Base-by-base conservation (phyloP, 2,888 invertebrate genomes). In the Cistogaster globosa region DNA sequence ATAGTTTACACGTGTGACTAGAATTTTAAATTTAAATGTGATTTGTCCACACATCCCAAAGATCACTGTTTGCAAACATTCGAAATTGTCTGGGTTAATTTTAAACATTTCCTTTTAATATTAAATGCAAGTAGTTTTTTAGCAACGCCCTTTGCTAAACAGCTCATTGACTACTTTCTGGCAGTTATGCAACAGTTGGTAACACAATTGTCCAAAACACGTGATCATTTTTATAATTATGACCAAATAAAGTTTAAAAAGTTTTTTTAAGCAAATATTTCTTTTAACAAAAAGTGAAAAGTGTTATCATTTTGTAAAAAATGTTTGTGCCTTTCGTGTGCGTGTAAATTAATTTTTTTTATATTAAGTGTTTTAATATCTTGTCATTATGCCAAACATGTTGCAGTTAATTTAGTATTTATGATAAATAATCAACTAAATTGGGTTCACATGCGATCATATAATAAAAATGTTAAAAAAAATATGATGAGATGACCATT, bases 141-240 rank as follows among this genome's bases (percentile, higher is more conserved):
- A 67, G 4, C 60, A 62, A 69, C 62, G 32, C 58, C 60, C 53
- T 68, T 69, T 69, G 63, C 45, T 3, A 51, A 48, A 4, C 55
- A 45, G 0, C 36, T 45, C 22, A 63, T 20, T 20, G 42, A 12
- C 11, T 18, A 16, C 4, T 53, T 14, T 36, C 42, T 57, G 22
- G 20, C 51, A 53, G n/a, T 84, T 84, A 84, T 67, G 80, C 67
- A 84, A 84, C 26, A 53, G 18, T 48, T 65, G 57, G 32, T 65
- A n/a, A 68, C 55, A 60, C 67, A 71, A 62, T 81, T 80, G 68
- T 57, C 55, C 22, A n/a, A 68, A 68, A 62, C 72, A 77, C 84
- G 84, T 84, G 84, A 84, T 48, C n/a, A 68, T 48, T 76, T 84
- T 84, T 67, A 51, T 51, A 84, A 84, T 69, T 75, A 20, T 16